Evolutionary conservation across 53 echinoderm and acorn worm genomes (phyloP), one percentile per base, ranked within the genome.

Genomic region (Echinometra lucunter): DNA sequence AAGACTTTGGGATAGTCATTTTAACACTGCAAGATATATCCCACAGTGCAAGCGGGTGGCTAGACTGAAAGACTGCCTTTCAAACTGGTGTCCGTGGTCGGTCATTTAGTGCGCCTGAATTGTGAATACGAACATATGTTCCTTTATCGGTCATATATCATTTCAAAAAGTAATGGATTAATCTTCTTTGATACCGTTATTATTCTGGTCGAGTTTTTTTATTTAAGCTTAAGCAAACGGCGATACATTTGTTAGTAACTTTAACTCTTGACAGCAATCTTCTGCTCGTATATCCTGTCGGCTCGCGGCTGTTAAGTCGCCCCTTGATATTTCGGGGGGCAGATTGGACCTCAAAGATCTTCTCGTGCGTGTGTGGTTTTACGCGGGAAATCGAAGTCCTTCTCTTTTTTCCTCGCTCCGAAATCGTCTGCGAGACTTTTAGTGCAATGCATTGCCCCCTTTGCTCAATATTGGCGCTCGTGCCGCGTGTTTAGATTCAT

Each of bases 401-500:
- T 88, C 45, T 49, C 27, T n/a, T 57, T 66, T 66, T 27, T 60
- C 66, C 37, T 37, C 66, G 66, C 91, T 90, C 21, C 42, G n/a
- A 16, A n/a, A 13, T 89, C 28, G 57, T 89, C 89, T 44, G 89
- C 89, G 44, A 1, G 23, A 45, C 34, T 92, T 40, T 92, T 72
- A 92, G 92, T 92, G 92, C 92, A 55, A 70, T 45, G 67, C n/a
- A 69, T 92, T 70, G 72, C 49, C 92, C 44, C 72, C 45, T 47
- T 66, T 47, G 38, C 58, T 66, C 90, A 90, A 90, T 90, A 90
- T 90, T 92, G 92, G 4, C 72, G 92, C 69, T 69, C 44, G 72
- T 92, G 72, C 92, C 30, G 45, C 44, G 92, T 40, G 92, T 92
- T 92, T 92, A 74, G 45, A 92, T 92, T 67, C n/a, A n/a, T n/a